Evolutionary conservation across 1,140 invertebrate genomes (phyloP).

Genomic region (Aphaenogaster floridana): DNA sequence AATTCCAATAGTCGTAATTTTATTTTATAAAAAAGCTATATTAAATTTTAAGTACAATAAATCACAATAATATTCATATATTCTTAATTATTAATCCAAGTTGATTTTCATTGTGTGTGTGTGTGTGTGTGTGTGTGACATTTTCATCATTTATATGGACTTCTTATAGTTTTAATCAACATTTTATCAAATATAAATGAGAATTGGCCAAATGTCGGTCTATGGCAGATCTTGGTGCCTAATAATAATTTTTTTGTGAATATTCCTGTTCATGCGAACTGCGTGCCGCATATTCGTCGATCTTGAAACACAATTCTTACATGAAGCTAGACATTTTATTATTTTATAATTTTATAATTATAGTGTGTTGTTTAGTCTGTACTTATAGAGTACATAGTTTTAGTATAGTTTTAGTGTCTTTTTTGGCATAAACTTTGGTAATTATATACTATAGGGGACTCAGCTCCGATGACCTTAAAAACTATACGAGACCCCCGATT

Average conservation of each 20-base stretch:
- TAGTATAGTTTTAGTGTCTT: not conserved
- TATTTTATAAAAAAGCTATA: not conserved
- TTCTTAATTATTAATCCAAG: not conserved
- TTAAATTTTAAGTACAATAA: not conserved
- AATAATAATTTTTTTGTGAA: no score
- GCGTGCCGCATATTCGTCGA: no score
- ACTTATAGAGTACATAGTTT: not conserved
- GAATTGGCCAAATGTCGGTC: no score
- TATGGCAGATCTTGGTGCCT: no score
- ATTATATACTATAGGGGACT: no score
- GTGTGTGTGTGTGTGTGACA: no score
- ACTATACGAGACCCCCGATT: no score
- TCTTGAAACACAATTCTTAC: no score
- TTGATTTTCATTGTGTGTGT: not conserved
- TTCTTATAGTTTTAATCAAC: not conserved
- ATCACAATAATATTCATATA: not conserved
- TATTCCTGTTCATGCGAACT: no score
- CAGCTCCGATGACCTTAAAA: no score
- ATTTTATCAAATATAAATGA: not conserved
- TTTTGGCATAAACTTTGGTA: not conserved
- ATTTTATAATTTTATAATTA: not conserved
- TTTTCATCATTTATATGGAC: not conserved
- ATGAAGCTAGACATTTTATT: not conserved
- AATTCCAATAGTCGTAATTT: constrained; percentile 4
- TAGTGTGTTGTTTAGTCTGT: not conserved